Percentiles rank a stretch among this genome's conserved stretches.
Evolutionary conservation across 1,140 invertebrate species (phyloP).

Genomic region (Drosophila santomea): DNA sequence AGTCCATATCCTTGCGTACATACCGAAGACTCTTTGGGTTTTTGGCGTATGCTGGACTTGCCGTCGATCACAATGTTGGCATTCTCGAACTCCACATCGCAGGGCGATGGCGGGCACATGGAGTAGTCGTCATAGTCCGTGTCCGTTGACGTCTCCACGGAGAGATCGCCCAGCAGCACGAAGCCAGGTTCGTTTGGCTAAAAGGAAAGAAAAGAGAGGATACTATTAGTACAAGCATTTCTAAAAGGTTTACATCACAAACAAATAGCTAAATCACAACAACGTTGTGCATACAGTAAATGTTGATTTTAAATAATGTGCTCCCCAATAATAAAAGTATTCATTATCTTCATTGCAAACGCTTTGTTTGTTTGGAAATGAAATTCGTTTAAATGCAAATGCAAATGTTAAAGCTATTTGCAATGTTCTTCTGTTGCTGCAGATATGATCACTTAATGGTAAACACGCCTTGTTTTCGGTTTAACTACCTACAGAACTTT

Average conservation of each 20-base stretch:
- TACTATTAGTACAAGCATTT: background rate
- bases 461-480: constrained; percentile 6
- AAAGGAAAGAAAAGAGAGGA: constrained; percentile 7
- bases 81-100: constrained; percentile 93
- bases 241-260: too few relatives aligned
- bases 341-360: background rate
- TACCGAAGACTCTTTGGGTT: constrained; percentile 86
- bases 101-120: constrained; percentile 90
- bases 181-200: constrained; percentile 90
- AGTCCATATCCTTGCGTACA: constrained; percentile 29
- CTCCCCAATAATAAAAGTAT: background rate
- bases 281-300: too few relatives aligned
- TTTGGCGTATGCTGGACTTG: constrained; percentile 90
- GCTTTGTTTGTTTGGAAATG: background rate
- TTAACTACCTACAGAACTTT: constrained; percentile 12
- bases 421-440: background rate
- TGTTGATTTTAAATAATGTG: background rate
- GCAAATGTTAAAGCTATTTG: background rate
- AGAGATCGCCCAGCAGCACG: constrained; percentile 85
- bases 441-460: constrained; percentile 12
- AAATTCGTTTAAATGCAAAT: background rate
- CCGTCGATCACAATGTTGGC: constrained; percentile 96
- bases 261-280: too few relatives aligned
- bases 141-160: constrained; percentile 88
- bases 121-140: constrained; percentile 86